Percentiles rank a stretch among this genome's conserved stretches.
Conservation (phyloP, 35 echinoderm and acorn worm genomes). For the Patiria miniata region DNA sequence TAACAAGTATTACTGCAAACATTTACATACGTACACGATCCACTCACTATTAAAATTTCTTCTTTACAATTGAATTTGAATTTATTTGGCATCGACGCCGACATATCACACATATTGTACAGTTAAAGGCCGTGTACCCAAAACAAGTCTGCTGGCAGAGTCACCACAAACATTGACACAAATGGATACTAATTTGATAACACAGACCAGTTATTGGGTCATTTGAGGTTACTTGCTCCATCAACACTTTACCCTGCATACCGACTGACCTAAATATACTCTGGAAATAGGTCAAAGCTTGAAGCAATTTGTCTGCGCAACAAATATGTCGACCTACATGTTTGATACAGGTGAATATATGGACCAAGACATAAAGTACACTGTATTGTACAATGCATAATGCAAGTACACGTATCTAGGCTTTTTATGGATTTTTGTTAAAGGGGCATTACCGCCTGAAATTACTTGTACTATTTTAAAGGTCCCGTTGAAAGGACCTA, state of each 20-base stretch:
- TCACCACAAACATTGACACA: neutral
- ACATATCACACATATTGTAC: neutral
- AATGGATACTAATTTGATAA: conserved; percentile 18
- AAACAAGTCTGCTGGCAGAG: neutral
- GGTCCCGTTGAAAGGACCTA: too few species aligned
- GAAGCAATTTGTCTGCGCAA: conserved; percentile 2
- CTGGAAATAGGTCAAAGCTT: conserved; percentile 16
- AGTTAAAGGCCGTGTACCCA: neutral
- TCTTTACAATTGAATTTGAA: too few species aligned
- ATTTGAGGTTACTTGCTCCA: neutral
- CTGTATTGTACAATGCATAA: neutral
- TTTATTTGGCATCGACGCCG: neutral
- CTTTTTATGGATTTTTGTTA: neutral
- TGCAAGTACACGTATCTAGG: neutral
- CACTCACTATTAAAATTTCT: too few species aligned
- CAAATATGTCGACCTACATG: neutral
- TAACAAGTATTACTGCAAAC: too few species aligned
- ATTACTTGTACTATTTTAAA: neutral
- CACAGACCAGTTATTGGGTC: conserved; percentile 1
- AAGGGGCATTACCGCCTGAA: neutral
- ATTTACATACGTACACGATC: too few species aligned
- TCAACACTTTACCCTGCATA: conserved; percentile 22
- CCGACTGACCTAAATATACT: conserved; percentile 14
- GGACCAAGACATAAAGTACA: neutral
- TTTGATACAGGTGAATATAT: neutral